Conservation (phyloP, 2,797 vertebrate species). For the Diplodus sargus region DNA sequence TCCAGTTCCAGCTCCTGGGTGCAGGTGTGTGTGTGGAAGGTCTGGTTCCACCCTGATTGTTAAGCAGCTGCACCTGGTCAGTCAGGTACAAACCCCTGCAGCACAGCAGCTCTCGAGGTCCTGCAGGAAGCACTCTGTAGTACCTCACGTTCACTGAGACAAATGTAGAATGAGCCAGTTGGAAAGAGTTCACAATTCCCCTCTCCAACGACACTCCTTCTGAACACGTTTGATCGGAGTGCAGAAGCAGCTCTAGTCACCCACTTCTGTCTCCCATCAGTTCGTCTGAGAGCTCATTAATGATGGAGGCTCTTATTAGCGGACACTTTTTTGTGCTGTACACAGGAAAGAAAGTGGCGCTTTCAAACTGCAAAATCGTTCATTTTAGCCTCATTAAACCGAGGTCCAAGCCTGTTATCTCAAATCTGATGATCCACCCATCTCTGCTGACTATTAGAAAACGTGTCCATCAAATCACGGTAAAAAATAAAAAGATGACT, state of each 20-base stretch:
- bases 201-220: background rate
- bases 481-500: slow-evolving; percentile 8
- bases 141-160: background rate
- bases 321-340: slow-evolving; percentile 12
- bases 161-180: background rate
- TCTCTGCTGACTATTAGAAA: slow-evolving; percentile 24
- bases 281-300: slow-evolving; percentile 47
- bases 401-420: slow-evolving; percentile 26
- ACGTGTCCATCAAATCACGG: slow-evolving; percentile 19
- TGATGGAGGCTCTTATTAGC: slow-evolving; percentile 50
- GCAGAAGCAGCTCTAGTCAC: background rate
- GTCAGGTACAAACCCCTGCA: slow-evolving; percentile 1
- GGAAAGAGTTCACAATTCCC: background rate
- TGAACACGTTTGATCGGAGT: slow-evolving; percentile 39
- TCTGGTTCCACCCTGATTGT: background rate
- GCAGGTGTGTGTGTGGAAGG: slow-evolving; percentile 2
- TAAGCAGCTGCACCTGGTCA: slow-evolving; percentile 10
- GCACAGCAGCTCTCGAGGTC: background rate
- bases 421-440: slow-evolving; percentile 25
- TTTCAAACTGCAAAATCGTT: slow-evolving; percentile 45
- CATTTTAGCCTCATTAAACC: slow-evolving; percentile 48
- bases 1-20: background rate
- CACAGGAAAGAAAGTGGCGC: background rate
- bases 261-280: slow-evolving; percentile 29
- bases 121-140: background rate